phyloP scores from a whole-genome alignment of 2,113 vertebrate species.

The Gyps fulvus region DNA sequence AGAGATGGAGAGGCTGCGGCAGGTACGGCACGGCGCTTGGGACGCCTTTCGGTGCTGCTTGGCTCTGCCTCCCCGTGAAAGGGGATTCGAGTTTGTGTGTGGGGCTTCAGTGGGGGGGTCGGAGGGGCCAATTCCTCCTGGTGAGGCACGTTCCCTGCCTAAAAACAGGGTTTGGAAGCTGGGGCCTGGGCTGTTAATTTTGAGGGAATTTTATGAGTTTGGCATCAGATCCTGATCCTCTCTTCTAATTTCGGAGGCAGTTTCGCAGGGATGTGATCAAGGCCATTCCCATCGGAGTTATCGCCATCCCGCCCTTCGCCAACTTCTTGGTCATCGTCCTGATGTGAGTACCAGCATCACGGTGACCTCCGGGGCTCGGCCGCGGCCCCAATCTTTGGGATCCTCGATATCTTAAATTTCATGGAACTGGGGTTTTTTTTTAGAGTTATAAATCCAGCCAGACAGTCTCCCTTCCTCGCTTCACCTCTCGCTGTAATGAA shows the following conservation, averaged over 20 bases:
- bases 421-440: fast-evolving
- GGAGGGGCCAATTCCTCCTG: neutral
- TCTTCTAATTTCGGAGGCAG: constrained; percentile 64
- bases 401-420: neutral
- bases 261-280: constrained; percentile 87
- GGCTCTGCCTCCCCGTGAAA: neutral
- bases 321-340: constrained; percentile 92
- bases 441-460: neutral
- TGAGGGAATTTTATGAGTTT: fast-evolving
- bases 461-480: fast-evolving
- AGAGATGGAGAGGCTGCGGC: constrained; percentile 90
- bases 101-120: fast-evolving
- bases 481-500: neutral
- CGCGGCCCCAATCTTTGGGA: fast-evolving
- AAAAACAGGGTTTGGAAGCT: fast-evolving
- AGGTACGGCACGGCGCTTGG: constrained; percentile 58
- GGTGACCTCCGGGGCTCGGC: fast-evolving
- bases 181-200: neutral
- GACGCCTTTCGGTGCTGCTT: fast-evolving
- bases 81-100: fast-evolving
- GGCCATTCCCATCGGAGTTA: constrained; percentile 81
- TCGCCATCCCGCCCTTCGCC: constrained; percentile 91
- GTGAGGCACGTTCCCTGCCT: fast-evolving
- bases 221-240: neutral
- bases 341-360: constrained; percentile 80